Base-by-base conservation (phyloP, 2,888 invertebrate species). In the Caenorhabditis sp. region DNA sequence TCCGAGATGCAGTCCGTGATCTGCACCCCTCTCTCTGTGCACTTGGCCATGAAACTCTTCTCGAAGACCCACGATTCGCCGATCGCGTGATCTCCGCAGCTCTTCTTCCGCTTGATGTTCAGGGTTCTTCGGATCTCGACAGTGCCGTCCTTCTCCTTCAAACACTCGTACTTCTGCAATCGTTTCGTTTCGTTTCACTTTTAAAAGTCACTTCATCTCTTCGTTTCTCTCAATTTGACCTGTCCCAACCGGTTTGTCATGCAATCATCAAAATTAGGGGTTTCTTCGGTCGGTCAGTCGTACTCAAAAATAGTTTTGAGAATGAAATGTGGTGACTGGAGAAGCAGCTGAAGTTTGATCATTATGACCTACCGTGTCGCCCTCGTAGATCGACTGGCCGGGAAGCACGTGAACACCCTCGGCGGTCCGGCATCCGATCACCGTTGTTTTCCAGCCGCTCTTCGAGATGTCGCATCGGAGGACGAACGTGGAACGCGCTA, bases 1-100 rank as follows among this genome's bases (percentile, higher is more conserved):
- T 83, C 83, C 13, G 83, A 80, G 8, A 83, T 76, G 43, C 83
- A 83, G 56, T 83, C 78, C 20, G 71, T 65, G 22, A 83, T 72
- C 26, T 71, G 63, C 20, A 77, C 75, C 17, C 83, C 83, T 13
- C 71, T 65, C 20, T 58, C 72, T 1, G 81, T 79, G 48, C 83
- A 83, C 39, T 52, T 81, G 9, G 79, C 80, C 79, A 79, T 79
- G 59, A 83, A 83, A 58, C 70, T 83, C 48, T 73, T 63, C 48
- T 83, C 76, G 37, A 71, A 72, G 13, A 81, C 70, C 83, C 83
- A 83, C 13, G 78, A 75, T 17, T 74, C 73, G n/a, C 82, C 82
- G 13, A 82, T 32, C n/a, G 71, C 55, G 41, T 82, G 80, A 20
- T 79, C 80, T 35, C 78, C 80, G 55, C 82, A 82, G 39, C 71